These are phyloP conservation scores for Plectus sambesii DNA, from an alignment of 1,140 invertebrate genomes.

Conservation along the genomic window DNA sequence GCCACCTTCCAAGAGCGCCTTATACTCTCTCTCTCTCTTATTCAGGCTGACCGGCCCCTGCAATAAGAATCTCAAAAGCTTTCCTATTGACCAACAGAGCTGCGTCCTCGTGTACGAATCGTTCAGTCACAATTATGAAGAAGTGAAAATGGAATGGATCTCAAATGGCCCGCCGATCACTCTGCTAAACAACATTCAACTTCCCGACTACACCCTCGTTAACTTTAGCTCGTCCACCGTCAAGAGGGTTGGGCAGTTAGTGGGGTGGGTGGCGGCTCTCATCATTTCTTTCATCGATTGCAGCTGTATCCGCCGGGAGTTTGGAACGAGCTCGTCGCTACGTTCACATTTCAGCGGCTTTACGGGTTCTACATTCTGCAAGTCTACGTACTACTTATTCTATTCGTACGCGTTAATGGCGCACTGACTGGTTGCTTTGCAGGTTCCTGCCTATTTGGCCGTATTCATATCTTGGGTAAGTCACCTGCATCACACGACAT, in stretches of 20 bases:
- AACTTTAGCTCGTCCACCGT: conserved; percentile 38
- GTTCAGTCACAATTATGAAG: conserved; percentile 44
- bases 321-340: conserved; percentile 43
- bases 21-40: conserved; percentile 12
- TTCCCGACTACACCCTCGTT: conserved; percentile 42
- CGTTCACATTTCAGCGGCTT: conserved; percentile 41
- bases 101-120: conserved; percentile 45
- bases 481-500: too few species aligned
- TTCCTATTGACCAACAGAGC: conserved; percentile 43
- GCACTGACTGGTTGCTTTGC: too few species aligned
- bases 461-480: conserved; percentile 45
- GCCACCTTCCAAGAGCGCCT: neutral
- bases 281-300: conserved; percentile 4
- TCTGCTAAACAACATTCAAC: conserved; percentile 37
- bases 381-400: conserved; percentile 28
- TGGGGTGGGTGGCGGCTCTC: conserved; percentile 1
- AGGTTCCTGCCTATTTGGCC: conserved; percentile 43
- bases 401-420: conserved; percentile 17
- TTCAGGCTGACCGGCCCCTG: conserved; percentile 46
- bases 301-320: conserved; percentile 43
- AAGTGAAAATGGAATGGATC: conserved; percentile 43
- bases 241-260: conserved; percentile 18
- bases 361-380: conserved; percentile 34
- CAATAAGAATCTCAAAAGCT: conserved; percentile 34
- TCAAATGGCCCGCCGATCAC: conserved; percentile 34